Evolutionary conservation across 37 sponge, comb jelly and placozoan species (phyloP), one percentile per base, ranked within the genome.

Genomic region (Cladorhizidae sp.): DNA sequence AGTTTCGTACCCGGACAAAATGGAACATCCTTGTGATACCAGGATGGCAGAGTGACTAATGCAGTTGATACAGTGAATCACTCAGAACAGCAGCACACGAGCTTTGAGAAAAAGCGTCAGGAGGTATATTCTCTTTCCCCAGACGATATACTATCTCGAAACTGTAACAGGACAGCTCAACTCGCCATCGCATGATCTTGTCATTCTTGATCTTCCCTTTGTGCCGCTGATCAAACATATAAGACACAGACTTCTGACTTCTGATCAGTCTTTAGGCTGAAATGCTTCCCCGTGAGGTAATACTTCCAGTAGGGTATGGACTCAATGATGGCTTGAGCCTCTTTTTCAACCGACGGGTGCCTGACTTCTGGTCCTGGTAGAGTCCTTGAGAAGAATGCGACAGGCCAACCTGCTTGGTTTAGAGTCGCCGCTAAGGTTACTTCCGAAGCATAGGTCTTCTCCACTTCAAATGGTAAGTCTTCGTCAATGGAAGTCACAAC

Each of bases 11-110:
- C 25, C 29, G 40, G 25, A 72, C 72, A 72, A 72, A 72, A 40
- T 72, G 72, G 72, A 9, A 40, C 72, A 72, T 72, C 20, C 72
- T 37, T 37, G 72, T 72, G 25, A 72, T 40, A 21, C 72, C 49
- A 72, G 72, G 72, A 22, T 72, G 72, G 42, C 72, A 72, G 20
- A 72, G 72, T 42, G 72, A 72, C 11, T 72, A 9, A 42, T 72
- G 72, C 14, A 72, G 72, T 36, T 72, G 20, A 40, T 45, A 45
- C 49, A 45, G 49, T 12, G 49, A 45, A 9, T 45, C 49, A 45
- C 49, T 45, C 42, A n/a, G 72, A 22, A 41, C 1, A 40, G 72
- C 50, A 72, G 72, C 72, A 72, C 72, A 45, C 25, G 36, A 42
- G 25, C 40, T 40, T 23, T 40, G 72, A 20, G 72, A 72, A 36